These are phyloP conservation scores for Poeciliopsis paucimaculata DNA, from an alignment of 2,797 vertebrate species.

Conservation along the genomic window DNA sequence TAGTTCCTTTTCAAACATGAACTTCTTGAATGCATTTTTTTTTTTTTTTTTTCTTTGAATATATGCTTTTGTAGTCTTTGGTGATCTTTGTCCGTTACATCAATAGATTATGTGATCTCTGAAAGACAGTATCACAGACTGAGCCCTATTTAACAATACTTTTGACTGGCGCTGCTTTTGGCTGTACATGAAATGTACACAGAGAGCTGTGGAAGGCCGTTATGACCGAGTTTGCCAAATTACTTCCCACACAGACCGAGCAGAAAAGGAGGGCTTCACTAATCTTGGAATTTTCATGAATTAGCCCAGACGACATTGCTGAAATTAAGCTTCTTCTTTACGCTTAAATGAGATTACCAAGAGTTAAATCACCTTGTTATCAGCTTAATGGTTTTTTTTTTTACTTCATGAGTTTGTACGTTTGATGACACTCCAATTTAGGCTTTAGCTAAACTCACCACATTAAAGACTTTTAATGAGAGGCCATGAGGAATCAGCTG, in stretches of 20 bases:
- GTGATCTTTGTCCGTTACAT: not conserved
- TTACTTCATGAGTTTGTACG: not conserved
- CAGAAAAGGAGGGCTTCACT: not conserved
- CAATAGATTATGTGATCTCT: not conserved
- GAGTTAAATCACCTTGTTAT: constrained; percentile 10
- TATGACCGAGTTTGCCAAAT: constrained; percentile 4
- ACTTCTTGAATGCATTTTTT: not conserved
- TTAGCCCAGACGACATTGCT: not conserved
- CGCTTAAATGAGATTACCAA: not conserved
- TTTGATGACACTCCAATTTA: not conserved
- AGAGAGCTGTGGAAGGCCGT: not conserved
- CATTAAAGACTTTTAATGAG: not conserved
- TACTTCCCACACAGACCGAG: constrained; percentile 3
- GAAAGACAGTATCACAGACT: not conserved
- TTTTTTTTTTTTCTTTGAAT: not conserved
- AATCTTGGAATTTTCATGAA: constrained; percentile 3
- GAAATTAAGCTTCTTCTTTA: constrained; percentile 8
- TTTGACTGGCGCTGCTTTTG: not conserved
- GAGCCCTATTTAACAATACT: not conserved
- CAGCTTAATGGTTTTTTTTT: not conserved
- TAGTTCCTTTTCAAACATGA: not conserved
- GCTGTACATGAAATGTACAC: not conserved
- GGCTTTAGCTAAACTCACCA: constrained; percentile 7
- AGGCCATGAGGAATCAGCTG: not conserved
- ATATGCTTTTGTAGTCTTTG: not conserved